Evolutionary conservation across 92 coral and sea anemone species (phyloP), one percentile per base, ranked within the genome.

Genomic region (Siderastrea siderea): DNA sequence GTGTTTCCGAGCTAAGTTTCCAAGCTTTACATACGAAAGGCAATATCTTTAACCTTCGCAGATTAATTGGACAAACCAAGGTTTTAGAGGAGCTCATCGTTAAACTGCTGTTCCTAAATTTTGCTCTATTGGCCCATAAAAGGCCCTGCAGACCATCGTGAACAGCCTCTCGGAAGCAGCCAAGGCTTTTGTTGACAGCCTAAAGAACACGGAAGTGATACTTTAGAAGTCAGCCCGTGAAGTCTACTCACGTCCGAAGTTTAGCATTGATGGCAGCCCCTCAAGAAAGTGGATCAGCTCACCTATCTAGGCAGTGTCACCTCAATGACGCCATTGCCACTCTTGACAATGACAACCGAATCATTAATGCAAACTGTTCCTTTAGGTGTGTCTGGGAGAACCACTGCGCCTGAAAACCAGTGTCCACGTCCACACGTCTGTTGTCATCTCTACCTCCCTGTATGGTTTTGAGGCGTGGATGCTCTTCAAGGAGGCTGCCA

Each of bases 271-370:
- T n/a, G 48, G 59, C 3, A 58, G n/a, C 19, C 45, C 26, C 85
- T 87, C 38, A 70, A 79, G 3, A 5, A 4, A 43, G 79, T 71
- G 6, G 79, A 87, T 2, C n/a, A 13, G 49, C 68, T 67, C 49
- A 77, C 68, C 7, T 89, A 77, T 81, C 84, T 84, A 47, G 85
- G 89, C 2, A 66, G 85, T 47, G 71, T 66, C 68, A 71, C 84
- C 68, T 77, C 85, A 8, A 60, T 14, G 75, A 76, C 47, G 89
- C 74, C 38, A 76, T 49, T 4, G 19, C 59, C 1, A 80, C 65
- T 65, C 77, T 68, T 54, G 80, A 77, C n/a, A 47, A 58, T 2
- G 74, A 77, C 74, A 54, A 47, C 78, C 79, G 88, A 7, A 16
- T 89, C 5, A 74, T 89, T 13, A 88, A 82, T 58, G 85, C n/a